A percentile compares a stretch with the other conserved stretches of the same genome.
Conservation (phyloP, 1,140 invertebrate genomes). For the Gryon sp. region DNA sequence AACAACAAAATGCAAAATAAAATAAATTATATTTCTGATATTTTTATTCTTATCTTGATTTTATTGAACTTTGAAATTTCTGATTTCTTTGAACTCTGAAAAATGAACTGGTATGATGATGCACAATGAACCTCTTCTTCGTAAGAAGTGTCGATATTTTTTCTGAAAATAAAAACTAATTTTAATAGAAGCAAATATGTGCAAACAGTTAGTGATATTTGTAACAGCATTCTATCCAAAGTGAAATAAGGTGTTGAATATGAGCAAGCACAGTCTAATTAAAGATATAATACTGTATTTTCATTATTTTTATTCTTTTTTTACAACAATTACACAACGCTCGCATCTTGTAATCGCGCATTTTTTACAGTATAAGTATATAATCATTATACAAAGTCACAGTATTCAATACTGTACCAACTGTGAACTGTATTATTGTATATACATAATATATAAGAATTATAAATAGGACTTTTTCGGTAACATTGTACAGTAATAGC, state of each 20-base stretch:
- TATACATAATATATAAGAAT: conserved; percentile 42
- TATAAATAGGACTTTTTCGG: conserved; percentile 35
- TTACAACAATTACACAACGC: conserved; percentile 45
- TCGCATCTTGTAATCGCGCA: conserved; percentile 16
- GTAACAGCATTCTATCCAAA: not conserved
- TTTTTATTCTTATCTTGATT: no score
- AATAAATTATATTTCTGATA: no score
- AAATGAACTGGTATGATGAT: no score
- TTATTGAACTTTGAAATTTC: no score
- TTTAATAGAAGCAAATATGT: no score
- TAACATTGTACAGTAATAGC: conserved; percentile 50
- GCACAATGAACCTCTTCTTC: no score
- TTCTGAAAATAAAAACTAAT: no score
- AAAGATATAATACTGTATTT: conserved; percentile 52
- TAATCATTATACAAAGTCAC: conserved; percentile 42
- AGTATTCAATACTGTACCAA: conserved; percentile 14
- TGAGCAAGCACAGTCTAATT: conserved; percentile 4
- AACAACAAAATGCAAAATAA: no score
- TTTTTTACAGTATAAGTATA: conserved; percentile 50
- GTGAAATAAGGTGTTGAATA: conserved; percentile 17
- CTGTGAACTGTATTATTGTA: conserved; percentile 31
- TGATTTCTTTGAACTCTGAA: no score
- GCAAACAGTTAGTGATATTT: conserved; percentile 25
- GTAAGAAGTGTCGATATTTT: no score
- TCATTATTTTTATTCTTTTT: conserved; percentile 22